Conservation (phyloP, 2,888 invertebrate species). For the Cerastoderma edule region DNA sequence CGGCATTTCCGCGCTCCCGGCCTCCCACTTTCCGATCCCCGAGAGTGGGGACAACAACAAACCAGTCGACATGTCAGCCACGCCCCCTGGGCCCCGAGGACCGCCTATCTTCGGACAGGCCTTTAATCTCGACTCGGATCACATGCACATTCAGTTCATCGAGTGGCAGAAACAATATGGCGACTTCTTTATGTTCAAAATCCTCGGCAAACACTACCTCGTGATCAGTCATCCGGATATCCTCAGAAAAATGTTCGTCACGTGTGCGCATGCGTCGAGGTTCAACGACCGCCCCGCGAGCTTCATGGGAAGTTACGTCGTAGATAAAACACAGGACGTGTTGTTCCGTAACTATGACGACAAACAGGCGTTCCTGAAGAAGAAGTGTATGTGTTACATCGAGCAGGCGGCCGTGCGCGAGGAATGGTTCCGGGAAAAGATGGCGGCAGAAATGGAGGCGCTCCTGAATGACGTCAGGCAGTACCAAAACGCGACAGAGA, state of each 20-base stretch:
- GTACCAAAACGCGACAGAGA: conserved; percentile 35
- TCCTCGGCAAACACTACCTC: conserved; percentile 58
- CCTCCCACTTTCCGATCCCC: conserved; percentile 3
- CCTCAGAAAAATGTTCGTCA: conserved; percentile 58
- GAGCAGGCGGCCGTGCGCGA: conserved; percentile 39
- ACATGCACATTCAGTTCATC: conserved; percentile 62
- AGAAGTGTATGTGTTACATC: conserved; percentile 47
- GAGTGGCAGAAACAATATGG: conserved; percentile 63
- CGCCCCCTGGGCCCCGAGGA: conserved; percentile 64
- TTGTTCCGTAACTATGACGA: conserved; percentile 62
- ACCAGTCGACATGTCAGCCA: conserved; percentile 1
- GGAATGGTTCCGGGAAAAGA: conserved; percentile 51
- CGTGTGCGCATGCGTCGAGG: conserved; percentile 44
- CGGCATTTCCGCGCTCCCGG: conserved; percentile 5
- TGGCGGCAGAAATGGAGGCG: conserved; percentile 35
- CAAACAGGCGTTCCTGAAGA: conserved; percentile 56
- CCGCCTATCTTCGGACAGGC: conserved; percentile 59
- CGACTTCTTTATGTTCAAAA: conserved; percentile 63
- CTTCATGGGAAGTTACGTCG: conserved; percentile 63
- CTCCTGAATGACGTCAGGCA: conserved; percentile 43
- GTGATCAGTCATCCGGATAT: conserved; percentile 63
- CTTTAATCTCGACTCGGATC: conserved; percentile 54
- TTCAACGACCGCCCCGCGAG: conserved; percentile 63
- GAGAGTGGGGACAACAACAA: background rate
- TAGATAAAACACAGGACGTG: conserved; percentile 59